These are phyloP conservation scores for Antheraea mylitta DNA, from an alignment of 1,140 invertebrate genomes.

Conservation along the genomic window DNA sequence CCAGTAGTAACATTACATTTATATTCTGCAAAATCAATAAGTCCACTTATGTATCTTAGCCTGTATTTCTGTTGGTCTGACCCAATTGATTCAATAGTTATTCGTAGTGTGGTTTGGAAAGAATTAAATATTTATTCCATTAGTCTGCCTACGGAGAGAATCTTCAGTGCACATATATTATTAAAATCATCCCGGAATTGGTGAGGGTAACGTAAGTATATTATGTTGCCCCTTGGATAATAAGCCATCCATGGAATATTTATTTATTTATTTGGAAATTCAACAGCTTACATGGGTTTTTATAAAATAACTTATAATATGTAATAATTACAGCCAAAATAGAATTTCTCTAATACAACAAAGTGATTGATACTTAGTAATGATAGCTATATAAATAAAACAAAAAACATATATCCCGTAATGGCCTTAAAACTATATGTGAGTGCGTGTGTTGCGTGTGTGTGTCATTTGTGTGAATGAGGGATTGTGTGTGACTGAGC, in stretches of 20 bases:
- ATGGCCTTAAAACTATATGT: too few species aligned
- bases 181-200: background rate
- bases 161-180: background rate
- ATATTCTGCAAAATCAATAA: background rate
- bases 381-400: too few species aligned
- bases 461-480: too few species aligned
- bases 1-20: background rate
- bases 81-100: background rate
- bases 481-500: too few species aligned
- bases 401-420: too few species aligned
- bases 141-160: background rate
- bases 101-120: background rate
- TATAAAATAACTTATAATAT: too few species aligned
- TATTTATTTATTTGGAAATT: background rate
- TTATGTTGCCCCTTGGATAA: background rate
- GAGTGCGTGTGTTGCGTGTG: too few species aligned
- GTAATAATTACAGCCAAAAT: too few species aligned
- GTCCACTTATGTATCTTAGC: background rate
- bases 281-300: too few species aligned
- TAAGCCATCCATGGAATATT: background rate
- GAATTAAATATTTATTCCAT: conserved; percentile 5
- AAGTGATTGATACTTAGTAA: too few species aligned
- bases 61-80: background rate
- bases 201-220: background rate
- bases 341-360: too few species aligned